Conservation (phyloP, 2,888 invertebrate species). For the Tiliacea aurago region DNA sequence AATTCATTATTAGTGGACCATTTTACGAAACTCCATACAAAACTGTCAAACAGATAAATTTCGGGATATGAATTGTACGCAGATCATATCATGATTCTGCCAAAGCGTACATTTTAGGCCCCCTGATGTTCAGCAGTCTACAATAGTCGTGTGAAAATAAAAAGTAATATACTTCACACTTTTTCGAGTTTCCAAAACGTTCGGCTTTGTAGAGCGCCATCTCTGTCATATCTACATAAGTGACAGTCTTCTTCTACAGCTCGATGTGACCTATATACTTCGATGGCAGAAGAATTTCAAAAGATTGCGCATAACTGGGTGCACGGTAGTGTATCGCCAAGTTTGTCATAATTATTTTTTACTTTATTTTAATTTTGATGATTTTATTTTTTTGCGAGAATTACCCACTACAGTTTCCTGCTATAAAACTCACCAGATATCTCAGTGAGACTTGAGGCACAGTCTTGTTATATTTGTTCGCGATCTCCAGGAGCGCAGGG, state of each 20-base stretch:
- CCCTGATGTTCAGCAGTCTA: too few relatives aligned
- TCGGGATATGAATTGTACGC: too few relatives aligned
- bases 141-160: too few relatives aligned
- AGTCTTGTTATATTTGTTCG: constrained; percentile 91
- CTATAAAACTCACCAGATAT: constrained; percentile 90
- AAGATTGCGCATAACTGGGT: constrained; percentile 1
- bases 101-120: too few relatives aligned
- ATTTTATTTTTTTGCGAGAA: background rate
- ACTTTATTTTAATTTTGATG: background rate
- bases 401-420: background rate
- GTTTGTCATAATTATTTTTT: background rate
- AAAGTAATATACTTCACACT: too few relatives aligned
- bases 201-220: background rate
- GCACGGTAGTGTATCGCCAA: background rate
- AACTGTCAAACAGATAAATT: too few relatives aligned
- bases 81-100: too few relatives aligned
- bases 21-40: too few relatives aligned
- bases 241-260: background rate
- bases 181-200: background rate
- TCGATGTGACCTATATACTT: background rate
- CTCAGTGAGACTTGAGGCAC: constrained; percentile 91
- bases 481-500: constrained; percentile 88
- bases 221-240: background rate
- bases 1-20: too few relatives aligned
- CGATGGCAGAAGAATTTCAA: background rate